phyloP scores from a whole-genome alignment of 53 echinoderm and acorn worm genomes.

The Holothuria scabra region DNA sequence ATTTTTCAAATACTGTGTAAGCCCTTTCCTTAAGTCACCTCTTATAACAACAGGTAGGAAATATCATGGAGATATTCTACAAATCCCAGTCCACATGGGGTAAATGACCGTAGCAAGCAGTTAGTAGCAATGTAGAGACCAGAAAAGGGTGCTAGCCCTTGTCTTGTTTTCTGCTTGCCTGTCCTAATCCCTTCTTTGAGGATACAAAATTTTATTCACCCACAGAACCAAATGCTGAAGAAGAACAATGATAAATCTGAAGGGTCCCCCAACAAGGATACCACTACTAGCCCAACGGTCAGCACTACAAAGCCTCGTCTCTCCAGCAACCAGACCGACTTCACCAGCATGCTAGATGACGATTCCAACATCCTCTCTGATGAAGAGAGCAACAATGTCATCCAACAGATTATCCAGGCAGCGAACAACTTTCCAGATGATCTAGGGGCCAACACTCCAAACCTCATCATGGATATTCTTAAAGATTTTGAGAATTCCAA shows the following conservation, averaged over 20 bases:
- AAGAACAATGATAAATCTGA: constrained; percentile 26
- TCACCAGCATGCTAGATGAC: constrained; percentile 42
- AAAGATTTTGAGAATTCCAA: constrained; percentile 74
- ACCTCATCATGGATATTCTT: constrained; percentile 80
- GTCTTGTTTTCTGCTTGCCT: too few relatives aligned
- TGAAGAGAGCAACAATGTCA: constrained; percentile 68
- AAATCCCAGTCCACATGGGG: too few relatives aligned
- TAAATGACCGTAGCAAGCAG: too few relatives aligned
- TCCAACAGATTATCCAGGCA: constrained; percentile 77
- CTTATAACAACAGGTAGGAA: too few relatives aligned
- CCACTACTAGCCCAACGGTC: constrained; percentile 75
- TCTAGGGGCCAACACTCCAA: constrained; percentile 75
- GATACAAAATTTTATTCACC: neutral
- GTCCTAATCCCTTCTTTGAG: too few relatives aligned
- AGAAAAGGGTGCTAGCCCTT: too few relatives aligned
- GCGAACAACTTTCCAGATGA: constrained; percentile 76
- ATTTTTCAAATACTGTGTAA: too few relatives aligned
- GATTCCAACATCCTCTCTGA: constrained; percentile 56
- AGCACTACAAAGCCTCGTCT: constrained; percentile 85
- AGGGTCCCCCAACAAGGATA: constrained; percentile 54
- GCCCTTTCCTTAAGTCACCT: too few relatives aligned
- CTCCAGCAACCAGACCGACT: constrained; percentile 54
- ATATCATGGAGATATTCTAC: too few relatives aligned
- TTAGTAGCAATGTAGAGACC: too few relatives aligned
- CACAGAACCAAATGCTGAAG: constrained; percentile 28